Evolutionary conservation across 2,113 vertebrate species (phyloP), one percentile per base, ranked within the genome.

Genomic region (Eulemur macaco): DNA sequence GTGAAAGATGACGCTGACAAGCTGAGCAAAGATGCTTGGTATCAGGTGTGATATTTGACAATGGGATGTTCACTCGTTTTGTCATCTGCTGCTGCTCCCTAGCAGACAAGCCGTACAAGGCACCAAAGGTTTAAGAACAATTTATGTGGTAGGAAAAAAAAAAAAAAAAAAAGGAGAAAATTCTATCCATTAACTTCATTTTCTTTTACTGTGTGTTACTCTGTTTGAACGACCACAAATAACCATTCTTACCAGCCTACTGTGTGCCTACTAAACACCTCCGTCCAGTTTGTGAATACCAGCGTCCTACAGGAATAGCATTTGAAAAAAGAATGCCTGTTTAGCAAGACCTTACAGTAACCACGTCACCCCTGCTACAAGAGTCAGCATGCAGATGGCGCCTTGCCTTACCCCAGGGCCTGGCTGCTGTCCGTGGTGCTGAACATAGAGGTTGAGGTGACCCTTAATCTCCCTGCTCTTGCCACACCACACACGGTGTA

Each of bases 41-140:
- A 96, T 97, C 97, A 95, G 96, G 94, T 97, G 84, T 93, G 95
- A 89, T 96, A 95, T 96, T 60, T 95, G 97, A 98, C 96, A 97
- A 93, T 80, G 64, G 69, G 89, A 96, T 37, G 84, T 42, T 97
- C 96, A 94, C 60, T 96, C 73, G 8, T 85, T 98, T 97, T 96
- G 96, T 96, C 96, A 92, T 96, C 97, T 97, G 95, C 95, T 95
- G 60, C 96, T 66, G 96, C 96, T 97, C 94, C 93, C 89, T 93
- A 92, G 96, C 96, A 95, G 96, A 97, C 86, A 95, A 89, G 83
- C 78, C 4, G 0, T 66, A 96, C 83, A 87, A 52, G 84, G 83
- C 95, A 96, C 78, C 81, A 31, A 89, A 96, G 95, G 83, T 89
- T 98, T 97, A 95, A 84, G 89, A 95, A 95, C 86, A 91, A 88